Base-by-base conservation (phyloP, 2,113 vertebrate genomes). In the Syngnathus typhle region DNA sequence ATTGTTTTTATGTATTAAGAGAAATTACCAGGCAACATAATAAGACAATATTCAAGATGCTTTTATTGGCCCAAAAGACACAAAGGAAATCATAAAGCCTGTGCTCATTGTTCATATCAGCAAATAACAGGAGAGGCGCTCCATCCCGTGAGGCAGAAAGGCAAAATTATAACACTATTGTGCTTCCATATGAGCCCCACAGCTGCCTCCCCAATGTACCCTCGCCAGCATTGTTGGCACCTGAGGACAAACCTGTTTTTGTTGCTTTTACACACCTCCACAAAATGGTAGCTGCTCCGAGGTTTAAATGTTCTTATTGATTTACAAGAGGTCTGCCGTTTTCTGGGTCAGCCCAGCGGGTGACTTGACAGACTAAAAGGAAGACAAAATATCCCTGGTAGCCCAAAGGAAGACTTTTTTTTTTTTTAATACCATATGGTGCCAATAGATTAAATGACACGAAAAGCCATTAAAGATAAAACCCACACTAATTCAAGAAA, bases 311-410 rank as follows among this genome's bases (percentile, higher is more conserved):
- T 72, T 60, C 68, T 77, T 36, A 60, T 23, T 67, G 43, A 54
- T 61, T 77, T 18, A 69, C 69, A 76, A 18, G 62, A 58, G 36
- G 62, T 55, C 64, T 64, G 63, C 10, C 41, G 41, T 71, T 85
- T 88, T 87, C 81, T 86, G 73, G 85, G 84, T 85, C 85, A 87
- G 47, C 73, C 65, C 82, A 82, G 78, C 77, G 72, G 82, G 82
- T 64, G 44, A 27, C 67, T 63, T 55, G 9, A 43, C 11, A 43
- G 69, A 70, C 70, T 78, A 60, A 77, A 64, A 64, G 67, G 72
- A 78, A 68, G 74, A 74, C 66, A 79, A 32, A 74, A 71, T 73
- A 73, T 68, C 64, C 68, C 63, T 41, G 59, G 41, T 74, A 75
- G 74, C 85, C 84, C 75, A 71, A 77, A 84, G 85, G 77, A 76